Percentiles rank a stretch among this genome's conserved stretches.
Evolutionary conservation across 2,113 vertebrate genomes (phyloP).

Genomic region (Caranx ignobilis): DNA sequence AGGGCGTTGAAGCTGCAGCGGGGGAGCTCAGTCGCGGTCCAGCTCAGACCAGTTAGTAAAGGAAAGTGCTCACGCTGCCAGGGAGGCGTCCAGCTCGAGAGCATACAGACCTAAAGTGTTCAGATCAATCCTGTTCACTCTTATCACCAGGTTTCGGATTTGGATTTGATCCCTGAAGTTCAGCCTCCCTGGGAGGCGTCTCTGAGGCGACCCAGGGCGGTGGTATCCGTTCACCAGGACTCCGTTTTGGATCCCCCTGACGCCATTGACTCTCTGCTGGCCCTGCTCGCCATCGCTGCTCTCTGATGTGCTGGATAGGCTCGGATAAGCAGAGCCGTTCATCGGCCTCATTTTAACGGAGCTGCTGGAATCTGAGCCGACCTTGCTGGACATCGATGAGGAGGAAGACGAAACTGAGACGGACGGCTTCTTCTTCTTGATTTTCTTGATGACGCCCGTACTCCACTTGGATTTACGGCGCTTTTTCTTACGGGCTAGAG

Average conservation of each 20-base stretch:
- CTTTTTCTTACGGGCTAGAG: slow-evolving; percentile 50
- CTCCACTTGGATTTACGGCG: slow-evolving; percentile 63
- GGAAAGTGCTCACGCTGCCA: neutral
- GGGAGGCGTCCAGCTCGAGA: neutral
- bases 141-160: neutral
- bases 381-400: slow-evolving; percentile 25
- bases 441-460: slow-evolving; percentile 50
- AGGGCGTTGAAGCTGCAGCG: slow-evolving; percentile 20
- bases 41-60: slow-evolving; percentile 19
- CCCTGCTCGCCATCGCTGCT: slow-evolving; percentile 29
- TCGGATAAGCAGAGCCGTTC: neutral
- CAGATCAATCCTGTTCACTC: neutral
- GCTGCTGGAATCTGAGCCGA: neutral
- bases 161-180: neutral
- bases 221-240: neutral
- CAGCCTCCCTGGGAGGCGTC: neutral
- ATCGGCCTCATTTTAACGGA: neutral
- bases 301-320: slow-evolving; percentile 35
- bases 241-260: neutral
- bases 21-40: neutral
- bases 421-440: slow-evolving; percentile 44
- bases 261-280: neutral
- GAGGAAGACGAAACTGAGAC: neutral
- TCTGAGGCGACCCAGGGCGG: neutral
- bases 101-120: slow-evolving; percentile 41